Evolutionary conservation across 2,888 invertebrate species (phyloP), one percentile per base, ranked within the genome.

Genomic region (Dynastes hyllus): DNA sequence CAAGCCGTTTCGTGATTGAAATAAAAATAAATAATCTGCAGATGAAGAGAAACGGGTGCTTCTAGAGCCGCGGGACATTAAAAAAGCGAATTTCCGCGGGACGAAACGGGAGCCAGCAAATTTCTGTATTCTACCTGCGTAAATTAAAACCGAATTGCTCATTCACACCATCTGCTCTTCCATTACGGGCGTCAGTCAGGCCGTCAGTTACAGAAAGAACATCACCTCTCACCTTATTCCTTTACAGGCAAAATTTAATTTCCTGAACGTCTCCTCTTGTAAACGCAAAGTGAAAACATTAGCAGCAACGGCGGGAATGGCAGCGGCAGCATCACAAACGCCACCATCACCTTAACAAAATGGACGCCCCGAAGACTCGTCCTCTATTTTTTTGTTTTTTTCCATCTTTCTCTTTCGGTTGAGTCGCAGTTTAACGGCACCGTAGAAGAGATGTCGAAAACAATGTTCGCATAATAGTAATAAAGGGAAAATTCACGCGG

Each of bases 141-240:
- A 89, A 89, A 88, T 89, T 89, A 89, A 88, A 88, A 88, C 87
- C 88, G 87, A 88, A 88, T 89, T 88, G 88, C 88, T 88, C 88
- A 88, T 89, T 88, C 88, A 88, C 87, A 88, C 88, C 88, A 88
- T 87, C 87, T 88, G 88, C 88, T 88, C 87, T 88, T 88, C 88
- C 88, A 88, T 88, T 88, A 88, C 87, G 80, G 81, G 87, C 87
- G 86, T 87, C 87, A 86, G 86, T 87, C 88, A 87, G 84, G 82
- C 65, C 86, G 88, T 88, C 88, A 88, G 85, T 82, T 84, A 84
- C 88, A 88, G 88, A 88, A 87, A 87, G 87, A 87, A 87, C 87
- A 87, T 87, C 87, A 87, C 87, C 86, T 87, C 87, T 86, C 88
- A 88, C 88, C 89, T 89, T 88, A 88, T 88, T 88, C 88, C 88